Percentiles rank a stretch among this genome's conserved stretches.
Evolutionary conservation across 2,888 invertebrate species (phyloP).

Genomic region (Lithodes maja): DNA sequence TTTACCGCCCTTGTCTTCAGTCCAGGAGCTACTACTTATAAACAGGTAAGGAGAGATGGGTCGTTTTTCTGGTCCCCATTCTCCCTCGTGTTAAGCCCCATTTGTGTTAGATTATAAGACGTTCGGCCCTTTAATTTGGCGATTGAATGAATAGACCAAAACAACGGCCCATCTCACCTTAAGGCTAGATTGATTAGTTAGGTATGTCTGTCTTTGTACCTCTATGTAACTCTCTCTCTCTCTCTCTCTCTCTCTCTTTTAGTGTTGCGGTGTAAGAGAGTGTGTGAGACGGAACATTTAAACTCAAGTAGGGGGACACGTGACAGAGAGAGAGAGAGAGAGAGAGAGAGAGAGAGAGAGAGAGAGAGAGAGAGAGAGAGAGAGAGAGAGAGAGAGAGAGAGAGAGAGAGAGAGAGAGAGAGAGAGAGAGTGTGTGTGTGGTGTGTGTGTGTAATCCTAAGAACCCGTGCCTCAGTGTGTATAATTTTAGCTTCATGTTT

Average conservation of each 20-base stretch:
- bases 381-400: slow-evolving; percentile 15
- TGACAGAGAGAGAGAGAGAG: background rate
- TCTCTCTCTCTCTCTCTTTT: slow-evolving; percentile 25
- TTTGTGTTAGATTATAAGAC: no score
- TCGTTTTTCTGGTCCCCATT: no score
- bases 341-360: background rate
- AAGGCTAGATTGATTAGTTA: background rate
- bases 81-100: no score
- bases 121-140: no score
- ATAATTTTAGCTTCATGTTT: no score
- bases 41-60: background rate
- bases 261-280: background rate
- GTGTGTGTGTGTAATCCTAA: no score
- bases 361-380: slow-evolving; percentile 24
- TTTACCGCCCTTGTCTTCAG: no score
- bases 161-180: background rate
- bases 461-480: no score
- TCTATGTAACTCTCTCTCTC: background rate
- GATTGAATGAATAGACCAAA: no score
- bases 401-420: slow-evolving; percentile 27
- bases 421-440: background rate
- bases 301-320: background rate
- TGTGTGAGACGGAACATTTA: background rate
- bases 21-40: no score
- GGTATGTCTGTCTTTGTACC: background rate